Conservation (phyloP, 2,888 invertebrate species). For the Eilema griseolum region DNA sequence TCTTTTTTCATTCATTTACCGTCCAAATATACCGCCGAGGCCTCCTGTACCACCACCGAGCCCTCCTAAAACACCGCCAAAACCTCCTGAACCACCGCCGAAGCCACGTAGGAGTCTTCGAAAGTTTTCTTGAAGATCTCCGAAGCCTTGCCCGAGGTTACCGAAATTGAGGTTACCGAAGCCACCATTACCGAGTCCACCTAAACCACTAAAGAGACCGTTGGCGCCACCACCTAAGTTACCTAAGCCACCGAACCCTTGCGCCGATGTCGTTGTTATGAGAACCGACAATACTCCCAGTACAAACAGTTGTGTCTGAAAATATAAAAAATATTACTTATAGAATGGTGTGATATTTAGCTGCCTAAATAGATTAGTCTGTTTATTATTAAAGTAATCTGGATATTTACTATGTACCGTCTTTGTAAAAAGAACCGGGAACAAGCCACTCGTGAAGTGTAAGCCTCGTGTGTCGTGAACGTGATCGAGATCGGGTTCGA, state of each 20-base stretch:
- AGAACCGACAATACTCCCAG: slow-evolving; percentile 23
- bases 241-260: slow-evolving; percentile 17
- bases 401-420: too few relatives aligned
- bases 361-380: too few relatives aligned
- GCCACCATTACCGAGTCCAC: slow-evolving; percentile 20
- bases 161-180: slow-evolving; percentile 26
- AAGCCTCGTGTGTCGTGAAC: too few relatives aligned
- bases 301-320: slow-evolving; percentile 28
- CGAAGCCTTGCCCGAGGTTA: neutral
- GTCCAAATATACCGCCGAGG: neutral
- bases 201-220: slow-evolving; percentile 21
- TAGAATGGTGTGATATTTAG: neutral
- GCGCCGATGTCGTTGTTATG: slow-evolving; percentile 18
- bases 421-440: too few relatives aligned
- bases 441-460: too few relatives aligned
- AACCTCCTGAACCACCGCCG: neutral
- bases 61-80: neutral
- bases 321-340: neutral
- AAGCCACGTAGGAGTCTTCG: neutral
- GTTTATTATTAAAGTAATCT: too few relatives aligned
- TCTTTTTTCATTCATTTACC: neutral
- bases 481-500: too few relatives aligned
- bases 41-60: neutral
- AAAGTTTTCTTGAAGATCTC: neutral
- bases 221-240: slow-evolving; percentile 20